phyloP scores from a whole-genome alignment of 2,888 invertebrate genomes.

The Iselma pallidipennis region DNA sequence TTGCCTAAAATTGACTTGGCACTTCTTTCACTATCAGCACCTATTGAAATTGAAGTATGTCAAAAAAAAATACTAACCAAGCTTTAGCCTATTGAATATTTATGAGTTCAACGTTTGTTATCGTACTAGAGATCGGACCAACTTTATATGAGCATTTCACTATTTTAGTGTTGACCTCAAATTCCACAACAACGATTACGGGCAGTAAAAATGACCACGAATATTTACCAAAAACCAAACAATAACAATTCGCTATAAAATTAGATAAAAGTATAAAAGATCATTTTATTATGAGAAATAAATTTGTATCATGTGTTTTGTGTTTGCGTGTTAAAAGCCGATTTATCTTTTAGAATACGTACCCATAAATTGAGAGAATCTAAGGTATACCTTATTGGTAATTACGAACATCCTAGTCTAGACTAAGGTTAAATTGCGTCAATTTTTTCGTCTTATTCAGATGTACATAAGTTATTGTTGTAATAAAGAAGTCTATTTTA shows the following conservation, averaged over 20 bases:
- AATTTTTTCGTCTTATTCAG: neutral
- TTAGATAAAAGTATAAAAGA: neutral
- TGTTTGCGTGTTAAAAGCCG: neutral
- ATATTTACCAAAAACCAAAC: neutral
- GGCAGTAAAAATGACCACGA: neutral
- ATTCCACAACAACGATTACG: neutral
- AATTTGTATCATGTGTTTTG: neutral
- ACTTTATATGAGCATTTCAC: neutral
- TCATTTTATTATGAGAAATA: no score
- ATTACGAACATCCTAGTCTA: neutral
- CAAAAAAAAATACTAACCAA: neutral
- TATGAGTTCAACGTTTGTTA: neutral
- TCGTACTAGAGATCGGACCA: neutral
- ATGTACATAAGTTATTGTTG: neutral
- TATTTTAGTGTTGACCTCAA: neutral
- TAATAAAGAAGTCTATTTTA: neutral
- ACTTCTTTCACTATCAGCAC: neutral
- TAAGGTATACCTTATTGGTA: neutral
- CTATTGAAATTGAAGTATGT: neutral
- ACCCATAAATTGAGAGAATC: neutral
- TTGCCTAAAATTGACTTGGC: no score
- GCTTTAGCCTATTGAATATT: neutral
- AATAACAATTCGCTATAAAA: neutral
- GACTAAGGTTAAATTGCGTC: neutral
- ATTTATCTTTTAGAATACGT: neutral